These are phyloP conservation scores for Acrobasis suavella DNA, from an alignment of 2,888 invertebrate species.

Conservation along the genomic window DNA sequence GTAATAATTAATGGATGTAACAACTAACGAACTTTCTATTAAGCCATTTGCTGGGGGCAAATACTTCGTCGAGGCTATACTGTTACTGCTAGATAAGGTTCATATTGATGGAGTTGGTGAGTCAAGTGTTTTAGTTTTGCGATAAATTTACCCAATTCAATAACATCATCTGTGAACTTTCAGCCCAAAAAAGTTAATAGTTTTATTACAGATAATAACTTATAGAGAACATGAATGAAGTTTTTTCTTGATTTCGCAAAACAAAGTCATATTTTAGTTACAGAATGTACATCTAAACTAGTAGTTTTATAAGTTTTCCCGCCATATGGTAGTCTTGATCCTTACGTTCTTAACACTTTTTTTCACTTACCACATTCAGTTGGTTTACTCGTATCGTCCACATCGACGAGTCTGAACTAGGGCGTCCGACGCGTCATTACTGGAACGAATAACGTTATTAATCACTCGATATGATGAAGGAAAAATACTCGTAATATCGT, in stretches of 20 bases:
- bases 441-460: conserved; percentile 74
- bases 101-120: conserved; percentile 4
- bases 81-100: neutral
- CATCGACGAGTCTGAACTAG: conserved; percentile 36
- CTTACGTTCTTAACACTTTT: neutral
- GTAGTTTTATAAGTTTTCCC: too few species aligned
- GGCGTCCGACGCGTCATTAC: conserved; percentile 62
- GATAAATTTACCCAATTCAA: too few species aligned
- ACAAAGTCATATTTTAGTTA: too few species aligned
- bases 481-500: conserved; percentile 71
- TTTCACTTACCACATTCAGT: neutral
- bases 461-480: conserved; percentile 72
- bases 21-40: conserved; percentile 44
- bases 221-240: too few species aligned
- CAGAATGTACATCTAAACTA: too few species aligned
- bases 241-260: too few species aligned
- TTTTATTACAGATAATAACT: too few species aligned
- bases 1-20: conserved; percentile 43
- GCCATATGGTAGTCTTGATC: too few species aligned
- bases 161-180: too few species aligned
- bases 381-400: conserved; percentile 23
- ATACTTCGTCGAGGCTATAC: conserved; percentile 37
- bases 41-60: conserved; percentile 53
- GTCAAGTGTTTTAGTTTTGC: too few species aligned
- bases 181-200: too few species aligned